Evolutionary conservation across 1,140 invertebrate genomes (phyloP), one percentile per base, ranked within the genome.

Genomic region (Dreissena polymorpha): DNA sequence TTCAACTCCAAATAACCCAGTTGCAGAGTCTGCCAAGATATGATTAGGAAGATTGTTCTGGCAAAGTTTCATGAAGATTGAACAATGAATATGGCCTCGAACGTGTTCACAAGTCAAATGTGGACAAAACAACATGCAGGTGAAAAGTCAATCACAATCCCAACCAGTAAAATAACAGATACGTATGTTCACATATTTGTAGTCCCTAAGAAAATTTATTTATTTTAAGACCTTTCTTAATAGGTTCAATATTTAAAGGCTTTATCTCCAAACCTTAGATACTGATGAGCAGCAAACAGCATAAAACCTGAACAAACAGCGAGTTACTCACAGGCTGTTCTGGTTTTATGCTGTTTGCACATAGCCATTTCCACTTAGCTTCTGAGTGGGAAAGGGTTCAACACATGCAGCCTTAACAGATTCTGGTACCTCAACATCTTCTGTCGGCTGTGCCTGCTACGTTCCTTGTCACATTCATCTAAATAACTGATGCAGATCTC

Each of bases 401-500:
- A n/a, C n/a, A 13, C n/a, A 13, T 57, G n/a, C 13, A 57, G n/a
- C n/a, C 55, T 13, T 57, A 57, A 13, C 55, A 25, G n/a, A n/a
- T n/a, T n/a, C n/a, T n/a, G n/a, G n/a, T 88, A 96, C 95, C 94
- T 97, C 13, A 95, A 89, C 78, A 94, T 89, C 89, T 95, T 98
- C 87, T 97, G 96, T 87, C 98, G 94, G 10, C 96, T 96, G 94
- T 98, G 96, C 87, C 97, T 94, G 84, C 97, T 98, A 74, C 97
- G 94, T 74, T 95, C 94, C 64, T 97, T 86, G 29, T 94, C 94
- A 91, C 97, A 98, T 79, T 97, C 96, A 91, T 97, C 97, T 78
- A 99, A 94, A 92, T 99, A 99, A 80, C 96, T 97, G 87, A 98
- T 98, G 86, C 94, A 96, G 85, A 99, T 97, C 93, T 99, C 97